These are phyloP conservation scores for Myodes glareolus DNA, from an alignment of 2,113 vertebrate species.

Conservation along the genomic window DNA sequence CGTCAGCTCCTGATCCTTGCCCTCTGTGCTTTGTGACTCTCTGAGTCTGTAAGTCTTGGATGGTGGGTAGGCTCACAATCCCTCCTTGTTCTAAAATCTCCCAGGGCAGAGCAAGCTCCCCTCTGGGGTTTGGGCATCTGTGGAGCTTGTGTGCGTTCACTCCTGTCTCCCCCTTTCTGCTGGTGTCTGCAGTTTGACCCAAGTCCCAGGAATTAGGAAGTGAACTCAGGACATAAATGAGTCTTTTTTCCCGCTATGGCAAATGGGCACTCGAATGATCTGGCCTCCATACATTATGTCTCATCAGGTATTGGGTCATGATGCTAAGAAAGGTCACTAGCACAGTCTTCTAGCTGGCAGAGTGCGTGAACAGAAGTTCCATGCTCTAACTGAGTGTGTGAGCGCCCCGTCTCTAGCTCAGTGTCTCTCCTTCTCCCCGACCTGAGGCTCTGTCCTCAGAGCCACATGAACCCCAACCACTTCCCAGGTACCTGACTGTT, in stretches of 20 bases:
- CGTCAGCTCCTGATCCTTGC: rapidly evolving
- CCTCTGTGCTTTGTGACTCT: rapidly evolving
- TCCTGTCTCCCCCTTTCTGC: rapidly evolving
- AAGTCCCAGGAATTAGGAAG: neutral
- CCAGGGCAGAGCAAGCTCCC: no score
- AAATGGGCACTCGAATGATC: neutral
- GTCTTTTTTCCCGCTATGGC: neutral
- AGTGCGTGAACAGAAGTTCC: neutral
- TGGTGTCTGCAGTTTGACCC: neutral
- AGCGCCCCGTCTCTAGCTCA: no score
- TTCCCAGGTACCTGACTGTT: neutral
- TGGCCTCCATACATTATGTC: neutral
- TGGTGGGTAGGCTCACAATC: neutral
- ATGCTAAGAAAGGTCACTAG: neutral
- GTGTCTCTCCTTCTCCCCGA: no score
- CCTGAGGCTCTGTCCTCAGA: neutral
- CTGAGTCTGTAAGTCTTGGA: neutral
- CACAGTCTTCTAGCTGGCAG: neutral
- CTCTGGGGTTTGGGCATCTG: neutral
- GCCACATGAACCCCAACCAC: neutral
- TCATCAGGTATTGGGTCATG: neutral
- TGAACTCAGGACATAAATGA: neutral
- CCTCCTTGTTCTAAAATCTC: neutral
- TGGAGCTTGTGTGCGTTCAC: rapidly evolving
- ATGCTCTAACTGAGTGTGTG: neutral